Evolutionary conservation across 2,888 invertebrate genomes (phyloP).

Genomic region (Blastobasis lacticolella): DNA sequence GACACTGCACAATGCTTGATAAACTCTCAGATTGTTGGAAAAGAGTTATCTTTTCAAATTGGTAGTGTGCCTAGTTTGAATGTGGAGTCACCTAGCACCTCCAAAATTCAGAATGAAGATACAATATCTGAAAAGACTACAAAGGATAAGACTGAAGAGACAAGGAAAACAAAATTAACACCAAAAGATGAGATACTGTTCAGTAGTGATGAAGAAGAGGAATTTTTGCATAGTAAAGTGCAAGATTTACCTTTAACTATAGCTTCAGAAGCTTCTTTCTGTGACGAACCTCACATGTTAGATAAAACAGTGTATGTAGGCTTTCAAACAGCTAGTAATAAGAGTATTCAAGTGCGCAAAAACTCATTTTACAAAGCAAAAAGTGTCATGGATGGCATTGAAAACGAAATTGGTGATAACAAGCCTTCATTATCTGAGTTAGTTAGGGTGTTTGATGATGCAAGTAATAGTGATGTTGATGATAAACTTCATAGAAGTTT

Average conservation of each 20-base stretch:
- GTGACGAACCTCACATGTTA: constrained; percentile 31
- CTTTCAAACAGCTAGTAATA: constrained; percentile 61
- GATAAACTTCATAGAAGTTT: too few species aligned
- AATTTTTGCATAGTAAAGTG: constrained; percentile 24
- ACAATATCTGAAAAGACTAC: background rate
- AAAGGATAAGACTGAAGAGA: constrained; percentile 4
- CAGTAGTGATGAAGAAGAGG: constrained; percentile 58
- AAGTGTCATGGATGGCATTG: constrained; percentile 31
- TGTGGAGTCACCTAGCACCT: constrained; percentile 16
- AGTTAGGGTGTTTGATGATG: constrained; percentile 27
- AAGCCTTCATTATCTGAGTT: constrained; percentile 31
- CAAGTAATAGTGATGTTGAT: too few species aligned
- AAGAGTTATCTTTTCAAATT: constrained; percentile 30
- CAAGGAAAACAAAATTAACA: constrained; percentile 4
- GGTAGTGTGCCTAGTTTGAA: constrained; percentile 18
- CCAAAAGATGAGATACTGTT: constrained; percentile 50
- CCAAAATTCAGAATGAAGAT: constrained; percentile 16
- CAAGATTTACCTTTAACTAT: constrained; percentile 50
- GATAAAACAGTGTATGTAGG: constrained; percentile 56
- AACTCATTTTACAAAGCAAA: constrained; percentile 48
- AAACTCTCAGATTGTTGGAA: constrained; percentile 45
- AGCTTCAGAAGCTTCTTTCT: constrained; percentile 44
- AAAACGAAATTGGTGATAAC: constrained; percentile 11
- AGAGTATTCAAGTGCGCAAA: constrained; percentile 44
- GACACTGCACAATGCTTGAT: constrained; percentile 37